Evolutionary conservation across 2,113 vertebrate species (phyloP).

Genomic region (Odontophorus gujanensis): DNA sequence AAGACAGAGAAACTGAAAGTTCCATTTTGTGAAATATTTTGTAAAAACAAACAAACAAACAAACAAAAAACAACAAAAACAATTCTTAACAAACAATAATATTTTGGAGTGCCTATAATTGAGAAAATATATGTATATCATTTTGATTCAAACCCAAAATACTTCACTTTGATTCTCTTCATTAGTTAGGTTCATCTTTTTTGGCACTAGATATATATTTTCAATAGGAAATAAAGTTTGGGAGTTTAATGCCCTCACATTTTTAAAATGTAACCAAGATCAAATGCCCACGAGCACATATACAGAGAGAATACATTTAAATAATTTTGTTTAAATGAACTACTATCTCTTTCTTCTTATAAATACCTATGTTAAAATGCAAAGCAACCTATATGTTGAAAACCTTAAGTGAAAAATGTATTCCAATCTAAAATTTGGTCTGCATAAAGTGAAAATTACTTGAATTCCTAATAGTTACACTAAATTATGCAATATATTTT

Average conservation of each 20-base stretch:
- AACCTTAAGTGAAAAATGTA: background rate
- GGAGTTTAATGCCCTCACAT: background rate
- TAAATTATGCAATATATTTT: background rate
- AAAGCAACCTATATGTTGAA: background rate
- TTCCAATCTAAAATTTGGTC: background rate
- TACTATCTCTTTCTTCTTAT: background rate
- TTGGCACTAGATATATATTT: background rate
- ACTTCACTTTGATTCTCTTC: background rate
- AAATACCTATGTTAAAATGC: background rate
- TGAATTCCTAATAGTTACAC: background rate
- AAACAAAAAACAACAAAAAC: background rate
- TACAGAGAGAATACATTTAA: background rate
- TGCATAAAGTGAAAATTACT: background rate
- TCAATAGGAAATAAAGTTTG: background rate
- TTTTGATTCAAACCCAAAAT: background rate
- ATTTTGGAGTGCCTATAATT: background rate
- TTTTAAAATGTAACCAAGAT: background rate
- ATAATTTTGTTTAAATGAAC: background rate
- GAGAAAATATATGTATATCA: background rate
- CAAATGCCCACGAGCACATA: background rate
- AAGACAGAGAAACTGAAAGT: background rate
- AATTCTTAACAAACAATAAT: background rate
- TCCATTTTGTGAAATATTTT: background rate
- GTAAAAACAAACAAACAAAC: too few species aligned
- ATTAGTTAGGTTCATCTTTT: background rate